Base-by-base conservation (phyloP, 1,140 invertebrate genomes). In the Eurosta solidaginis region DNA sequence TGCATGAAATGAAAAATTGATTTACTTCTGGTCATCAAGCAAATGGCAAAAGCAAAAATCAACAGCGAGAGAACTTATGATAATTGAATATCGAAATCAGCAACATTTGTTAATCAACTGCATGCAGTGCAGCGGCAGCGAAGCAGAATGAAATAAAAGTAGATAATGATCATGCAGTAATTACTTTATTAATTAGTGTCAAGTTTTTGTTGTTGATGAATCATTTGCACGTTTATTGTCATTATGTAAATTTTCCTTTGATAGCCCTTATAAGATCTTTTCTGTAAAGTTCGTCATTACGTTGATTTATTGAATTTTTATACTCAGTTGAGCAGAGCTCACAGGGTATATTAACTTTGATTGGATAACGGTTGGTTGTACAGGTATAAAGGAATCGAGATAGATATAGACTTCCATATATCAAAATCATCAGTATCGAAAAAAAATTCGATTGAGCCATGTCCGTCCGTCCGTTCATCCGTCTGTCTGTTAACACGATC, bases 61-160 rank as follows among this genome's bases (percentile, higher is more conserved):
- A 59, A 59, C 54, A 59, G 33, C 54, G 17, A 59, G 25, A 59
- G 33, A 1, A 10, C 20, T 17, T 17, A 36, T 63, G 20, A 10
- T 6, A 63, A 20, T 14, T 3, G 14, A 9, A 59, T 1, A 59
- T 17, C 52, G 25, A 29, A 0, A 2, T 4, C 10, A 27, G 33
- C 54, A 59, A 68, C 33, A 59, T 14, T 68, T 68, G 59, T 68
- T 68, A 68, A 68, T 68, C 33, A 68, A 68, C 59, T 68, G 59
- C 22, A 33, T 20, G 50, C 33, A 40, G 25, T 40, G 29, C 12
- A 40, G n/a, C 5, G 7, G 33, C 20, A 20, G 33, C 17, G 17
- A n/a, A 14, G 20, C 17, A 17, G 2, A 10, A 17, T 10, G 14
- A 17, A 33, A 29, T 36, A 29, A 33, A 29, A 33, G 17, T 25